These are phyloP conservation scores for Gymnobelideus leadbeateri DNA, from an alignment of 2,113 vertebrate genomes.

Conservation along the genomic window DNA sequence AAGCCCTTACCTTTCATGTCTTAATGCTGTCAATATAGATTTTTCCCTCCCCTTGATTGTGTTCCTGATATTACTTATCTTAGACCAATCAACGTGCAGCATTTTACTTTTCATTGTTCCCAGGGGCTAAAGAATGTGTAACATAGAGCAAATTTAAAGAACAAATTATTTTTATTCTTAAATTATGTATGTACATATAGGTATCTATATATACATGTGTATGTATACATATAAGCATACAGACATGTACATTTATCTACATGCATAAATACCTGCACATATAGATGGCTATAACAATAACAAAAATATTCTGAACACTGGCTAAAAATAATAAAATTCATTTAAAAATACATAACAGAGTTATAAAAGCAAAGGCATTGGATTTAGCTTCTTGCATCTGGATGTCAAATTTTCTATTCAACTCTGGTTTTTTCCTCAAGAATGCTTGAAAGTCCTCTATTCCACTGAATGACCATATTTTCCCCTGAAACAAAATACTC, in stretches of 20 bases:
- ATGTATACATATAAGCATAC: not conserved
- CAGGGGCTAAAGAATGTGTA: not conserved
- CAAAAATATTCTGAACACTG: not conserved
- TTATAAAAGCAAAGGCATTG: not conserved
- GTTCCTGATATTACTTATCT: not conserved
- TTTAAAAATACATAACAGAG: not conserved
- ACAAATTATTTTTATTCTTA: not conserved
- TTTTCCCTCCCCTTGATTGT: not conserved
- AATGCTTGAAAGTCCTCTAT: too few relatives aligned
- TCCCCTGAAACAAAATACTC: too few relatives aligned
- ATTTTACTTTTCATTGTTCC: not conserved
- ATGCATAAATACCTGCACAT: not conserved
- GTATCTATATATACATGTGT: too few relatives aligned
- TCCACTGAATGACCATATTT: too few relatives aligned
- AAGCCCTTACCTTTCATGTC: not conserved
- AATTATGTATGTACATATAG: not conserved
- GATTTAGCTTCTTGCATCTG: too few relatives aligned
- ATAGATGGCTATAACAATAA: not conserved
- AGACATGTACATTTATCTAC: not conserved
- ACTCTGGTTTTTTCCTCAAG: too few relatives aligned
- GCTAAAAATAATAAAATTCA: not conserved
- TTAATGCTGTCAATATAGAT: not conserved
- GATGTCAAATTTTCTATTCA: too few relatives aligned
- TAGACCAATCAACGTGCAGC: not conserved
- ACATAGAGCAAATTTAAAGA: not conserved